Evolutionary conservation across 2,888 invertebrate genomes (phyloP).

Genomic region (Melikaiella ostensackeni): DNA sequence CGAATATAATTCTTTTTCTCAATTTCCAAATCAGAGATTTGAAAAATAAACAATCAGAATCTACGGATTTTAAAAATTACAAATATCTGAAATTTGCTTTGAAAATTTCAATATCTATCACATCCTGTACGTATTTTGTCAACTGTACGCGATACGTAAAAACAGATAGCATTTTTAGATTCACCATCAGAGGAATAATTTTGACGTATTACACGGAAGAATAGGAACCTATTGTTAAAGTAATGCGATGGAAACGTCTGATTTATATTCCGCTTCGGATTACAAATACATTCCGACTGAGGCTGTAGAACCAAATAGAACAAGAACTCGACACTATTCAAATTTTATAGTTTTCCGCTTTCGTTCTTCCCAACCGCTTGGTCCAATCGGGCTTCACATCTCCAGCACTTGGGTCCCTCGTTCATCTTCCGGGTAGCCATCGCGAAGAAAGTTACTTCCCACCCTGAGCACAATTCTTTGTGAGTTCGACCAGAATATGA

Average conservation of each 20-base stretch:
- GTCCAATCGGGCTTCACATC: constrained; percentile 42
- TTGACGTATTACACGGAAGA: constrained; percentile 16
- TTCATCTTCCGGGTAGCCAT: constrained; percentile 37
- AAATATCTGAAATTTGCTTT: no score
- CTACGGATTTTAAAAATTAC: no score
- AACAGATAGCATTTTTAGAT: no score
- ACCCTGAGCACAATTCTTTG: constrained; percentile 43
- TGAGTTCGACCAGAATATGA: constrained; percentile 43
- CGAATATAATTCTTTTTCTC: no score
- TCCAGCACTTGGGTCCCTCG: not conserved
- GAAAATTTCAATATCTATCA: no score
- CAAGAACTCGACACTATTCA: constrained; percentile 42
- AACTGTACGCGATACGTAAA: no score
- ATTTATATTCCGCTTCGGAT: constrained; percentile 10
- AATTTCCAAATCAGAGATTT: no score
- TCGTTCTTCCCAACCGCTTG: constrained; percentile 38
- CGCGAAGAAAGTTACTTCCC: constrained; percentile 46
- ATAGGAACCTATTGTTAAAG: not conserved
- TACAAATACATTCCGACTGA: constrained; percentile 20
- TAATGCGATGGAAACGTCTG: not conserved
- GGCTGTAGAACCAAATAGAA: not conserved
- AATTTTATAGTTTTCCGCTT: constrained; percentile 52
- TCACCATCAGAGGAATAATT: constrained; percentile 2
- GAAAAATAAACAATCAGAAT: no score
- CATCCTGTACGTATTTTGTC: no score